A percentile compares a stretch with the other conserved stretches of the same genome.
These are phyloP conservation scores for Apocrypta bakeri DNA, from an alignment of 1,140 invertebrate species.

Conservation along the genomic window DNA sequence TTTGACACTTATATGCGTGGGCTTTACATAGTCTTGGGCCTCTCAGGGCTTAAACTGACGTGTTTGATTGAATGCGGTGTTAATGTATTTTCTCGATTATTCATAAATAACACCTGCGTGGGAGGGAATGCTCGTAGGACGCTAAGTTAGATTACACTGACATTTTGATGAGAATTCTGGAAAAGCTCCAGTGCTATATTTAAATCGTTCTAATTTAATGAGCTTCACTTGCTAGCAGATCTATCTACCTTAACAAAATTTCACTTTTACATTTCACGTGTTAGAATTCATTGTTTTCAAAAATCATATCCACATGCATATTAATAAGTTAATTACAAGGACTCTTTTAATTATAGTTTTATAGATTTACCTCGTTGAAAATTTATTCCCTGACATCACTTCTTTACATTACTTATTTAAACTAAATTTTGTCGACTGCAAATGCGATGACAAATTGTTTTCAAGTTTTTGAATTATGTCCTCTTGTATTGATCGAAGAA, in stretches of 20 bases:
- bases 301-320: no score
- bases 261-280: no score
- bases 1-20: neutral
- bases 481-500: no score
- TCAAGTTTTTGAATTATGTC: no score
- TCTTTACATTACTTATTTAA: no score
- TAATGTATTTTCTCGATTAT: neutral
- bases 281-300: no score
- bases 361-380: no score
- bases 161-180: neutral
- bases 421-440: no score
- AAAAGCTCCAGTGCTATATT: neutral
- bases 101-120: neutral
- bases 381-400: no score
- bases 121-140: neutral
- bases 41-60: neutral
- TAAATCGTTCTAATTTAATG: neutral
- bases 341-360: no score
- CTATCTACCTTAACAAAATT: neutral
- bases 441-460: no score
- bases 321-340: no score
- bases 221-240: neutral
- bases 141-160: neutral
- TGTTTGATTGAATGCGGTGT: neutral
- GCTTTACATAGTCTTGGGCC: neutral